Conservation (phyloP, 1,140 invertebrate species). For the Brachionus manjavacas region DNA sequence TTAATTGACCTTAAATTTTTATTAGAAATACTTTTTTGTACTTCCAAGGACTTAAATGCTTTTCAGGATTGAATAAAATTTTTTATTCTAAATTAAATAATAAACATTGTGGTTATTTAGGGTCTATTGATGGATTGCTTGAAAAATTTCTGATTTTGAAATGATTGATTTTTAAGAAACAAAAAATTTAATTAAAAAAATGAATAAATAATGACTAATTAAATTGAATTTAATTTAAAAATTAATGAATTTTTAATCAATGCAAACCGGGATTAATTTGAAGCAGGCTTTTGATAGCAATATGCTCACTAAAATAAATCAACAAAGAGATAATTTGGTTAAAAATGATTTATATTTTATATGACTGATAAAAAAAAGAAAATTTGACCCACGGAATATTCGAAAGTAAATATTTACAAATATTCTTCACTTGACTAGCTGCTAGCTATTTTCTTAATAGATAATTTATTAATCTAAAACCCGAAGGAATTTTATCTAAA, state of each 20-base stretch:
- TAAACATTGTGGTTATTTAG: no score
- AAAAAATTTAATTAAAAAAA: not conserved
- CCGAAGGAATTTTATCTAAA: not conserved
- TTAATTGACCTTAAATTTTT: not conserved
- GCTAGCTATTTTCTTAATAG: not conserved
- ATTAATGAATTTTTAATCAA: not conserved
- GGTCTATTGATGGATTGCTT: no score
- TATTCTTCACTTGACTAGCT: not conserved
- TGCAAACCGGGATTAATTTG: not conserved
- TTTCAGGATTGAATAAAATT: not conserved
- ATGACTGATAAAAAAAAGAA: not conserved
- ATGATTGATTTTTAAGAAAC: not conserved
- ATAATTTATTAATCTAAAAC: not conserved
- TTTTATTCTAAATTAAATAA: no score
- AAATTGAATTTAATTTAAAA: not conserved
- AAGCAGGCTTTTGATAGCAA: not conserved
- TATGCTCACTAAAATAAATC: not conserved
- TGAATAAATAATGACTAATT: not conserved
- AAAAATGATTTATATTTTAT: not conserved
- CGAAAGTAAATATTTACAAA: not conserved
- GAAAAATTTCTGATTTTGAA: no score
- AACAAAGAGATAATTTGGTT: not conserved
- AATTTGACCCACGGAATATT: not conserved
- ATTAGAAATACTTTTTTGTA: not conserved
- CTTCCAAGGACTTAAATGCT: not conserved